Percentiles rank a stretch among this genome's conserved stretches.
Evolutionary conservation across 2,113 vertebrate species (phyloP).

Genomic region (Chionodraco myersi): DNA sequence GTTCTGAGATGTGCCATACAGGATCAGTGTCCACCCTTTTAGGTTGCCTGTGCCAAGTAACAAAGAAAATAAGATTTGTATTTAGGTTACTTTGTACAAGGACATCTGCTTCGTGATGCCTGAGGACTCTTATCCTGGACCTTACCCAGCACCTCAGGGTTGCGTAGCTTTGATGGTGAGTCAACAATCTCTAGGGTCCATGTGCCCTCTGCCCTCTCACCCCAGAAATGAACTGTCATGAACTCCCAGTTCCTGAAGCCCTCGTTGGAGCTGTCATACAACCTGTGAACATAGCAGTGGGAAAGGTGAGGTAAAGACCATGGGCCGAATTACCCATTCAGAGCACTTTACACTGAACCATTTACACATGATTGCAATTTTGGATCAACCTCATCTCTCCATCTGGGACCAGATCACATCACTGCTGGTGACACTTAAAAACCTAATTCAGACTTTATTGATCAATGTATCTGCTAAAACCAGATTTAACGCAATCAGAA

Average conservation of each 20-base stretch:
- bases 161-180: conserved; percentile 87
- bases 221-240: conserved; percentile 96
- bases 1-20: conserved; percentile 88
- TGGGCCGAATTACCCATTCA: neutral
- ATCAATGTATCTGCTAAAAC: neutral
- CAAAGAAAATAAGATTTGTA: neutral
- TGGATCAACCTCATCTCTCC: too few relatives aligned
- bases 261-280: conserved; percentile 78
- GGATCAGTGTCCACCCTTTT: conserved; percentile 91
- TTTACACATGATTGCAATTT: neutral
- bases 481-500: neutral
- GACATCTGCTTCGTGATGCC: neutral
- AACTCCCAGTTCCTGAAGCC: conserved; percentile 97
- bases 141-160: conserved; percentile 88
- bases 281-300: conserved; percentile 26
- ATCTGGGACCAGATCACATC: too few relatives aligned
- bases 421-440: too few relatives aligned
- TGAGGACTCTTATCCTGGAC: conserved; percentile 1
- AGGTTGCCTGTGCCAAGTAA: conserved; percentile 85
- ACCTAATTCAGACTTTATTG: too few relatives aligned
- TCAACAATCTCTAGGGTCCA: conserved; percentile 93
- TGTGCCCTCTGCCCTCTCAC: conserved; percentile 88
- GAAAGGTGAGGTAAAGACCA: neutral
- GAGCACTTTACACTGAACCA: neutral
- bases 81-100: neutral